A percentile compares a stretch with the other conserved stretches of the same genome.
Conservation (phyloP, 2,888 invertebrate species). For the Diarsia rubi region DNA sequence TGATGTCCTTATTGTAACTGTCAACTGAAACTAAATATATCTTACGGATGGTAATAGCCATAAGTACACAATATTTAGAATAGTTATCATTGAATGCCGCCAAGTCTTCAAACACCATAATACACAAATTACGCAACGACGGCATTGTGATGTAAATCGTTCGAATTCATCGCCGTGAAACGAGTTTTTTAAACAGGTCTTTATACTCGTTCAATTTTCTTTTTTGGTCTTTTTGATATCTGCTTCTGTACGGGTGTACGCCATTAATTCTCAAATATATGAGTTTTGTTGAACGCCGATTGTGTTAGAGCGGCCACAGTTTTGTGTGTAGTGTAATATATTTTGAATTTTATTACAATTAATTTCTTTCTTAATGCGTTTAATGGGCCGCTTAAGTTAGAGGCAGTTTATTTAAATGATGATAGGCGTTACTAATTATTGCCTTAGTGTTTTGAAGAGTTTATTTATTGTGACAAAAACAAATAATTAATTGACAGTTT, state of each 20-base stretch:
- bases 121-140: constrained; percentile 51
- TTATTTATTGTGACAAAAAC: not conserved
- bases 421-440: constrained; percentile 17
- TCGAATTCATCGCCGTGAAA: constrained; percentile 42
- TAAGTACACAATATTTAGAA: not conserved
- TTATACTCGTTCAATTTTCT: constrained; percentile 26
- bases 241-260: constrained; percentile 20
- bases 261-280: constrained; percentile 45
- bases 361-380: constrained; percentile 10
- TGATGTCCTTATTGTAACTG: not conserved
- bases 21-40: constrained; percentile 23
- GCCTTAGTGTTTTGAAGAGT: not conserved
- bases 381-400: constrained; percentile 20
- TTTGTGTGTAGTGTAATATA: constrained; percentile 13
- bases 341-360: constrained; percentile 22
- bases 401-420: constrained; percentile 5
- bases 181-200: constrained; percentile 55
- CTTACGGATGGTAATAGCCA: not conserved
- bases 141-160: constrained; percentile 48
- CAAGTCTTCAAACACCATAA: constrained; percentile 5
- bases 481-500: not conserved
- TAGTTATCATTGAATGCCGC: not conserved
- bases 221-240: constrained; percentile 35
- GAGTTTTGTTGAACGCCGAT: constrained; percentile 27
- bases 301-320: constrained; percentile 26